phyloP scores from a whole-genome alignment of 2,888 invertebrate species.

The Arge pagana region DNA sequence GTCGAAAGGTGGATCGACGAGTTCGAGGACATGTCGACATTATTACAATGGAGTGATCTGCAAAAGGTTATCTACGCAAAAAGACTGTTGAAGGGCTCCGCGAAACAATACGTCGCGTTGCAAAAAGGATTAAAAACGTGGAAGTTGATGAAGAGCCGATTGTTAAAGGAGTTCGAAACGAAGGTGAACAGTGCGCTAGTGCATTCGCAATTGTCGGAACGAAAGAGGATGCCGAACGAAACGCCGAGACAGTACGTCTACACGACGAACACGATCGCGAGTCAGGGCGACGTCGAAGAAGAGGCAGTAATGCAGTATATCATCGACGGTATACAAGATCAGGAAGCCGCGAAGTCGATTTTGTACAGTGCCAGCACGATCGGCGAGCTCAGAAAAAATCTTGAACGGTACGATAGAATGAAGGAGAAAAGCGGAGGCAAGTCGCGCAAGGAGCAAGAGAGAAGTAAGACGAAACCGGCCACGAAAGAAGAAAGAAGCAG shows the following conservation, averaged over 20 bases:
- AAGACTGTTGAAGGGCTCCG: conserved; percentile 8
- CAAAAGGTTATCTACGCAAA: conserved; percentile 14
- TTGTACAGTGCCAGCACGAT: conserved; percentile 7
- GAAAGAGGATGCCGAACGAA: conserved; percentile 19
- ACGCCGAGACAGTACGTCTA: conserved; percentile 23
- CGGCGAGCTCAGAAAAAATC: conserved; percentile 8
- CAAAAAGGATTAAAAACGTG: conserved; percentile 11
- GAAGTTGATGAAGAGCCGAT: neutral
- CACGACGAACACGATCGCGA: conserved; percentile 13
- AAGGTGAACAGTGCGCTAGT: conserved; percentile 7
- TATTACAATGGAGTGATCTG: conserved; percentile 11
- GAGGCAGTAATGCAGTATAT: conserved; percentile 14
- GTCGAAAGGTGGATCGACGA: conserved; percentile 13
- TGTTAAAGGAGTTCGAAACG: neutral
- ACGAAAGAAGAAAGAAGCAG: neutral
- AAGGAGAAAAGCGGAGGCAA: conserved; percentile 3
- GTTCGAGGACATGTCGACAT: conserved; percentile 9
- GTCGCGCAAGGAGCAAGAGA: conserved; percentile 2
- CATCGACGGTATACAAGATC: conserved; percentile 11
- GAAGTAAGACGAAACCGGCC: neutral
- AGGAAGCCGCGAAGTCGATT: neutral
- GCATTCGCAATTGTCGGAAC: conserved; percentile 10
- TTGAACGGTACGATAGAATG: conserved; percentile 19
- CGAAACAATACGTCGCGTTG: conserved; percentile 13
- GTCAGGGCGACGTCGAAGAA: neutral